phyloP scores from a whole-genome alignment of 2,888 invertebrate genomes.

The Microctonus hyperodae region DNA sequence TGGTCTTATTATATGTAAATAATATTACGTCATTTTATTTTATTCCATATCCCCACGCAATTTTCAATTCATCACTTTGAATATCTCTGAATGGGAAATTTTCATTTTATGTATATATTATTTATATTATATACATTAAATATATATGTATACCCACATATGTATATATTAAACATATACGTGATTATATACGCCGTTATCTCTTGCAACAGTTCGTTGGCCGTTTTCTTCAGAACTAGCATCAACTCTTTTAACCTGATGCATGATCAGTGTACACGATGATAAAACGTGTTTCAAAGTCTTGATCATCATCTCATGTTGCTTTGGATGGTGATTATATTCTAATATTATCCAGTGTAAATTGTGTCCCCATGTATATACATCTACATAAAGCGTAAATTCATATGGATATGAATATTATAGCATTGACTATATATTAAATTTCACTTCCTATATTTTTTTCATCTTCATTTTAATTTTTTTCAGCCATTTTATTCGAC shows the following conservation, averaged over 20 bases:
- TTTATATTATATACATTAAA: not conserved
- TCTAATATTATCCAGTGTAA: not conserved
- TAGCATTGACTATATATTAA: not conserved
- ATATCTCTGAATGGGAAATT: not conserved
- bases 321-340: not conserved
- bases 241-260: conserved; percentile 2
- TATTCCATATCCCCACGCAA: not conserved
- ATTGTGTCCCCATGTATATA: not conserved
- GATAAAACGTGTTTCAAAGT: conserved; percentile 17
- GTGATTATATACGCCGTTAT: conserved; percentile 14
- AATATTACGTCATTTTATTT: not conserved
- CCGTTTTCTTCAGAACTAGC: conserved; percentile 7
- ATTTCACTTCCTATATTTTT: conserved; percentile 21
- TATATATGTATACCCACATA: not conserved
- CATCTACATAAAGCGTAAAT: not conserved
- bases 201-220: conserved; percentile 19
- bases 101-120: not conserved
- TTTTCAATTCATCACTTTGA: not conserved
- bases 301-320: not conserved
- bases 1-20: conserved; percentile 14
- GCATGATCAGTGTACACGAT: conserved; percentile 4
- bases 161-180: no score
- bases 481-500: not conserved
- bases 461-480: no score
- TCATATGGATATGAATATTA: not conserved